Percentiles rank a stretch among this genome's conserved stretches.
Conservation (phyloP, 2,888 invertebrate genomes). For the Stenolophus ochropezus region DNA sequence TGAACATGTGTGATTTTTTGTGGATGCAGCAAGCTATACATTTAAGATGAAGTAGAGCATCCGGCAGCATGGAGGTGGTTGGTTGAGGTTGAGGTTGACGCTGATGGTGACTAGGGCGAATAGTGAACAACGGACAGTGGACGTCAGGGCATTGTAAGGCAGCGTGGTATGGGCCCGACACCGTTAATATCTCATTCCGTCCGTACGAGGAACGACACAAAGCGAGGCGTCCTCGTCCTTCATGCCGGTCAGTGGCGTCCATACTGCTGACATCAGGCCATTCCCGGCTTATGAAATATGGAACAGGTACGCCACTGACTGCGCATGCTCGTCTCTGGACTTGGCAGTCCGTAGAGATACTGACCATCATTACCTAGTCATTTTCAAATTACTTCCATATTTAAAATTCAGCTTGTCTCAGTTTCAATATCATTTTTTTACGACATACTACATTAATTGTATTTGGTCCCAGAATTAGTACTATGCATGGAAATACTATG, state of each 20-base stretch:
- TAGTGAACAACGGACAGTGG: neutral
- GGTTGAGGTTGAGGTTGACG: neutral
- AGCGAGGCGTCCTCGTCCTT: neutral
- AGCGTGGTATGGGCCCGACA: neutral
- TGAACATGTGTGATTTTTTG: neutral
- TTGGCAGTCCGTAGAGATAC: no score
- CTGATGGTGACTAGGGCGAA: neutral
- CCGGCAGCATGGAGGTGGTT: neutral
- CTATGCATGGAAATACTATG: no score
- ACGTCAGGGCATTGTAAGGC: neutral
- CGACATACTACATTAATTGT: no score
- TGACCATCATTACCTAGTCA: no score
- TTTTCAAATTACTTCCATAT: no score
- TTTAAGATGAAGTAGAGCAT: slow-evolving; percentile 3
- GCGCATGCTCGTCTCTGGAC: no score
- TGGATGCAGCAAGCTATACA: neutral
- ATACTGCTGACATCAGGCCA: slow-evolving; percentile 6
- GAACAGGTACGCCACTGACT: neutral
- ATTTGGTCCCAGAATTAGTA: no score
- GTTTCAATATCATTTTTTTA: no score
- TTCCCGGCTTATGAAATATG: slow-evolving; percentile 17
- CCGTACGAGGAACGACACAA: slow-evolving; percentile 5
- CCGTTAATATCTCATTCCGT: slow-evolving; percentile 29
- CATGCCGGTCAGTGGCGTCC: slow-evolving; percentile 9
- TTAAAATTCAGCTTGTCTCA: no score